Base-by-base conservation (phyloP, 2,113 vertebrate genomes). In the Sciurus niger region DNA sequence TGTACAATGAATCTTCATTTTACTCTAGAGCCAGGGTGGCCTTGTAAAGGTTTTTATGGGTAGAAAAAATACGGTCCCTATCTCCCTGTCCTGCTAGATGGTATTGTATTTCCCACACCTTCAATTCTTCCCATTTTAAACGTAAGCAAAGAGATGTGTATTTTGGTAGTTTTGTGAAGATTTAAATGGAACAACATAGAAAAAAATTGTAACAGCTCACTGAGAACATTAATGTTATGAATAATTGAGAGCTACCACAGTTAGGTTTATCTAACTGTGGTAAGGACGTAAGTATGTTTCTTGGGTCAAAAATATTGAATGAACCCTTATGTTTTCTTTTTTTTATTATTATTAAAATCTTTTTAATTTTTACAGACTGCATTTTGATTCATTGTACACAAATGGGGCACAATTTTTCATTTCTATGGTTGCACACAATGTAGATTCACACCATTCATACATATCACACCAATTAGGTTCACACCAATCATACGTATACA, bases 91-190 rank as follows among this genome's bases (percentile, higher is more conserved):
- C 24, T 63, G 30, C 63, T 77, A 67, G 40, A 94, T 68, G 76
- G 40, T 95, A 3, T 73, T 83, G 46, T 53, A 77, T 90, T 86
- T 46, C 51, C 28, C 17, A 74, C 22, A 46, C 63, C 32, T 92
- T 89, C 25, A 34, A 28, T 94, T 87, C 63, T 84, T 96, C 65
- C n/a, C 73, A 77, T 17, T 93, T 90, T 76, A 60, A 83, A 32
- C 72, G 40, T 22, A 83, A 55, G 14, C 51, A 28, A 86, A 93
- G 74, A 90, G 78, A 65, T 79, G 34, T 40, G 18, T 90, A 46
- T 94, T 96, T 80, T 24, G 55, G 51, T 32, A 95, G 74, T 89
- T 87, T 68, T 94, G 92, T 76, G 51, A 96, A 87, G 78, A 94
- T 85, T 93, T 94, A 89, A 91, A 89, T 67, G 79, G 20, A 92